Evolutionary conservation across 2,113 vertebrate genomes (phyloP), one percentile per base, ranked within the genome.

Genomic region (Tiliqua scincoides): DNA sequence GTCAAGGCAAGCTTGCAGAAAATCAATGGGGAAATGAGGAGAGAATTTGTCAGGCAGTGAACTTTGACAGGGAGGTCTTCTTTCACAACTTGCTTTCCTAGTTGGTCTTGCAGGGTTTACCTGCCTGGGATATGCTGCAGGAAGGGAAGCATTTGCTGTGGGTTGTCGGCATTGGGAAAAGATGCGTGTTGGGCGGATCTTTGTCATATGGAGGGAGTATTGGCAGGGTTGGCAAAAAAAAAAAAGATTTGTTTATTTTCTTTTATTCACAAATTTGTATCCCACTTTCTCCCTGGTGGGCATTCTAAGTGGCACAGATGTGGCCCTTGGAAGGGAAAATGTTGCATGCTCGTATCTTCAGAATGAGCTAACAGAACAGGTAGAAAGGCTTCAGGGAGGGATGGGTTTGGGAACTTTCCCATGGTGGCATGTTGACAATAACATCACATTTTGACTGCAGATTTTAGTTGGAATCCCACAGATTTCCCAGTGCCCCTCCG

Each of bases 331-430:
- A 35, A 23, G n/a, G 54, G 20, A 61, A 12, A 37, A 37, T 12
- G n/a, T 61, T 35, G 54, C 21, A 9, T 57, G 32, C 6, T 15
- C 37, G 8, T 6, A 18, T 2, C 48, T 57, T 54, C 30, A 54
- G 74, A 54, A 63, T 20, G 25, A 3, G 27, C 30, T 7, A 17
- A 79, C 78, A 78, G 54, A 57, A 65, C 54, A 40, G 88, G 80
- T 83, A 3, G 0, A 0, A 17, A 84, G 77, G 37, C 4, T 88
- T 86, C 43, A 48, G n/a, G 48, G 27, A 30, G 54, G 40, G 18
- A 74, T n/a, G 54, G 48, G 77, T 62, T 61, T 79, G 62, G 67
- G 73, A 85, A 92, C 88, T 82, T 80, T 73, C 74, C 72, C 23
- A 62, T 81, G 85, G 84, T 85, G 23, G 40, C 14, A 63, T 86